phyloP scores from a whole-genome alignment of 2,797 vertebrate genomes.

The Spinibarbus caldwelli region DNA sequence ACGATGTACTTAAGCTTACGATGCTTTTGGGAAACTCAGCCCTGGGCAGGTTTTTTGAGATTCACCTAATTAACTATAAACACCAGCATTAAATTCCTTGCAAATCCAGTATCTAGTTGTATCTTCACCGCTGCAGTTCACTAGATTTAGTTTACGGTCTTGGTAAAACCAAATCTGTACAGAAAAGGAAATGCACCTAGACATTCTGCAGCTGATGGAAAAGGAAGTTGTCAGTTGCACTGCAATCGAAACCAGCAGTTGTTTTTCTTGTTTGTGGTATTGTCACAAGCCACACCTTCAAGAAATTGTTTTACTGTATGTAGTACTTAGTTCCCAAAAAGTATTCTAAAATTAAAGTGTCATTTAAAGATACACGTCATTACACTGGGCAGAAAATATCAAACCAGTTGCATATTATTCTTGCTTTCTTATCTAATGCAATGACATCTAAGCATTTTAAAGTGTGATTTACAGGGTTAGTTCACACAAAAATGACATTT shows the following conservation, averaged over 20 bases:
- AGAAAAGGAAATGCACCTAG: constrained; percentile 69
- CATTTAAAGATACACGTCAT: background rate
- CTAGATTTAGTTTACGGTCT: constrained; percentile 59
- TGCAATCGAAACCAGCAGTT: constrained; percentile 57
- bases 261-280: constrained; percentile 26
- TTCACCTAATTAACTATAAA: background rate
- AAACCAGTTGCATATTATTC: background rate
- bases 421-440: background rate
- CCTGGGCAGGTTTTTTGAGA: background rate
- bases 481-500: background rate
- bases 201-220: constrained; percentile 48
- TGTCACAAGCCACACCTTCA: background rate
- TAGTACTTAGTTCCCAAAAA: background rate
- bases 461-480: background rate
- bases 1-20: too few species aligned
- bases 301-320: background rate
- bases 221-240: constrained; percentile 67
- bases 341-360: background rate
- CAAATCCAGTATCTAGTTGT: background rate
- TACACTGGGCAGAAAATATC: background rate
- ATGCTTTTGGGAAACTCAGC: too few species aligned
- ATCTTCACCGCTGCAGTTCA: background rate
- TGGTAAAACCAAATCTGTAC: constrained; percentile 56
- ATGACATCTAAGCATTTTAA: background rate
- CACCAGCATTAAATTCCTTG: background rate